These are phyloP conservation scores for Cossypha heuglini DNA, from an alignment of 2,797 vertebrate genomes.

Conservation along the genomic window DNA sequence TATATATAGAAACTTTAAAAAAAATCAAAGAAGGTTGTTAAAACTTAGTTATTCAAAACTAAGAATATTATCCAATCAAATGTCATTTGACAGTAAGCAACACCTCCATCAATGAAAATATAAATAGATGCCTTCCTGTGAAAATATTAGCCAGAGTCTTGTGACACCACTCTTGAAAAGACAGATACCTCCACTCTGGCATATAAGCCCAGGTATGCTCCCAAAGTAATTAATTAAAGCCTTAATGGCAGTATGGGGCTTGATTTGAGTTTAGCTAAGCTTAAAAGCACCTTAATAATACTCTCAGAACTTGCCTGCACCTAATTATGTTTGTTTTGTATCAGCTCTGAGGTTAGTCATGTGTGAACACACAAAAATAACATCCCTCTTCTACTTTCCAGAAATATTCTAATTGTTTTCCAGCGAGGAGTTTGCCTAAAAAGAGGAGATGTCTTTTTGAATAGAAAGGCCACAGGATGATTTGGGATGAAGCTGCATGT, in stretches of 20 bases:
- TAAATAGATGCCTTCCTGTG: not conserved
- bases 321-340: not conserved
- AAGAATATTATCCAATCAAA: not conserved
- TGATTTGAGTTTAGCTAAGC: not conserved
- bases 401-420: not conserved
- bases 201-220: not conserved
- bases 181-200: not conserved
- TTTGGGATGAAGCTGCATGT: not conserved
- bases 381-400: not conserved
- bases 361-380: not conserved
- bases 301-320: not conserved
- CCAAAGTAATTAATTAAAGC: not conserved
- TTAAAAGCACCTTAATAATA: not conserved
- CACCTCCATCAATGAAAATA: not conserved
- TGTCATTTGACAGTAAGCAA: not conserved
- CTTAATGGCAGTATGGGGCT: not conserved
- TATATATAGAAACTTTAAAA: not conserved
- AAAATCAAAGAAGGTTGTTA: not conserved
- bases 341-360: not conserved
- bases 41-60: not conserved
- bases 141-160: not conserved
- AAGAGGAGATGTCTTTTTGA: not conserved
- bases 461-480: not conserved
- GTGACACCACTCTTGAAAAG: rapidly evolving
- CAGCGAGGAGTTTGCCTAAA: not conserved